Base-by-base conservation (phyloP, 2,113 vertebrate species). In the Sander vitreus region DNA sequence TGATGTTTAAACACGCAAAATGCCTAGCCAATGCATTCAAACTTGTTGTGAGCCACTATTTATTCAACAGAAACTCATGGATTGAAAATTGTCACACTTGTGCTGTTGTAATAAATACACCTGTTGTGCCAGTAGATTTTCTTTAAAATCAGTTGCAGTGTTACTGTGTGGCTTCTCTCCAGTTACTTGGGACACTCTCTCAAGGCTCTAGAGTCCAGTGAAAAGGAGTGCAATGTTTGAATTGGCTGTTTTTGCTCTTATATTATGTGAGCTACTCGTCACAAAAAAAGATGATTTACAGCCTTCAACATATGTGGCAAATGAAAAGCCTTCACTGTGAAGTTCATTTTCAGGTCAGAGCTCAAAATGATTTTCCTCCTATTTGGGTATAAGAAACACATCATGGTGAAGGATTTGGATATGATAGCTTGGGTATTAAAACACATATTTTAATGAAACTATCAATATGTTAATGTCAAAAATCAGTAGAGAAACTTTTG, bases 101-200 rank as follows among this genome's bases (percentile, higher is more conserved):
- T 72, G 9, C 6, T 51, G 15, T 51, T 18, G 30, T 63, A 23
- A 15, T 60, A 80, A 82, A 73, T 55, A 19, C 73, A 78, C 48
- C 62, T 69, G 55, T 73, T 78, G 36, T 82, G 33, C 59, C 47
- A 60, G 39, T 33, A 45, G 19, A 53, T 69, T 76, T 55, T 27
- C 62, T 77, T 57, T 62, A 73, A 75, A 79, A 76, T 76, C 23
- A 63, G 47, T 73, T 57, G 13, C 13, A 16, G 66, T 64, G 50
- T 78, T 78, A 69, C 59, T 71, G 11, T n/a, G 47, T 75, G 70
- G 64, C 66, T 60, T 54, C n/a, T 78, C 18, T 81, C 62, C 51
- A 16, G 51, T 55, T 72, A 39, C 19, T 27, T 53, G 4, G 43
- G 63, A 63, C 43, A 18, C 57, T 62, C 12, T 25, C 23, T 73